These are phyloP conservation scores for Lycaena phlaeas DNA, from an alignment of 2,888 invertebrate genomes.

Conservation along the genomic window DNA sequence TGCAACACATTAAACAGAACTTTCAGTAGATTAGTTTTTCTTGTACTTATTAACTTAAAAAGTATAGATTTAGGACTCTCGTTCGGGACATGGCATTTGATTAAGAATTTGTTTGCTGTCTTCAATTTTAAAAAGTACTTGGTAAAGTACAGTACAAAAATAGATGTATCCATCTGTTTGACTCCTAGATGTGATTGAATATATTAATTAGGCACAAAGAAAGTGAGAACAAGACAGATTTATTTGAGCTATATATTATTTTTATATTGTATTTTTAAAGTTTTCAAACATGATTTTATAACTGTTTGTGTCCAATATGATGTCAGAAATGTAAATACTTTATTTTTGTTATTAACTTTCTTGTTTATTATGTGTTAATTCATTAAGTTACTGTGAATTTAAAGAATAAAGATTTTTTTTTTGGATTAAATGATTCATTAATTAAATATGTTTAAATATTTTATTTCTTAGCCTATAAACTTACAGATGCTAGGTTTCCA, in stretches of 20 bases:
- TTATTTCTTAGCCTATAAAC: too few species aligned
- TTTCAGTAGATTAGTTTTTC: slow-evolving; percentile 25
- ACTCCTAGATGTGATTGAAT: too few species aligned
- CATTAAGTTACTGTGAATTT: slow-evolving; percentile 50
- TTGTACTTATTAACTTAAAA: slow-evolving; percentile 6
- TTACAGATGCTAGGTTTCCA: too few species aligned
- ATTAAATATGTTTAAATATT: slow-evolving; percentile 16
- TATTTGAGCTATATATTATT: not conserved
- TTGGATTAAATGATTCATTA: slow-evolving; percentile 38
- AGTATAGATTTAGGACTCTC: not conserved
- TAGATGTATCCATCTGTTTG: too few species aligned
- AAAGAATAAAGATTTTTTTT: slow-evolving; percentile 59
- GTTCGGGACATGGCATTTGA: not conserved
- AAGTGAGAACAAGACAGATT: not conserved
- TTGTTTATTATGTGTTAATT: slow-evolving; percentile 58
- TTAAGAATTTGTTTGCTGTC: not conserved
- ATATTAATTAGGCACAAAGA: not conserved
- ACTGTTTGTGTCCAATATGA: slow-evolving; percentile 12
- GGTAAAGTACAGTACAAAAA: too few species aligned
- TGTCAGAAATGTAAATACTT: slow-evolving; percentile 47
- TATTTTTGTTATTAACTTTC: slow-evolving; percentile 60
- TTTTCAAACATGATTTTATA: slow-evolving; percentile 2
- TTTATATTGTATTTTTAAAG: slow-evolving; percentile 5
- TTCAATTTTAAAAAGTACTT: too few species aligned
- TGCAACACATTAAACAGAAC: slow-evolving; percentile 12